Base-by-base conservation (phyloP, 2,797 vertebrate species). In the Lophius americanus region DNA sequence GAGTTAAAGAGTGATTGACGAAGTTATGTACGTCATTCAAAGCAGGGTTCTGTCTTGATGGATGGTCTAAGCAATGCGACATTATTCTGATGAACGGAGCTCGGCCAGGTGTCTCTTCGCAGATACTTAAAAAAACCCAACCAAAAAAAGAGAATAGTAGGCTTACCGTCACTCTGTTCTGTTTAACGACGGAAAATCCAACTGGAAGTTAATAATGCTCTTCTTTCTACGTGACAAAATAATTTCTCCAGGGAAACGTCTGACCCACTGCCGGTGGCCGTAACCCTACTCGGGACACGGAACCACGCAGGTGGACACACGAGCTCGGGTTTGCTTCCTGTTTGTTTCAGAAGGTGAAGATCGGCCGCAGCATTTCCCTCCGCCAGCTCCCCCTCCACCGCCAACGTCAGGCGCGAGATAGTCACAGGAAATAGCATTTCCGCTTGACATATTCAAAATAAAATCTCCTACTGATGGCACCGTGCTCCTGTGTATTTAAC, bases 301-400 rank as follows among this genome's bases (percentile, higher is more conserved):
- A 12, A 23, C 7, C 38, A 46, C 76, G 55, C 88, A 92, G 89
- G 89, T 90, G 77, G 75, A 75, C 79, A 61, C 70, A 50, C 68
- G 70, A 44, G 32, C 73, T 10, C 53, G 12, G 43, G 43, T 8
- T 14, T 7, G 76, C 88, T 93, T 94, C 91, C 92, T 92, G 88
- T 90, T 90, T 85, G 79, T 75, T 73, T 69, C 76, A 70, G 54
- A 60, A 88, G 85, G 80, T 82, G 73, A 88, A 76, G 12, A 49
- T 8, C 70, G 43, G 4, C 56, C 49, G 7, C 67, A 23, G 51
- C 42, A n/a, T 79, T 68, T 73, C 68, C 68, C 75, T 87, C 60
- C 50, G 61, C 81, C 75, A 37, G 68, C 67, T 54, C 59, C 47
- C 23, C 47, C 60, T 41, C 67, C 64, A 51, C 61, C 72, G 1